A percentile compares a stretch with the other conserved stretches of the same genome.
Conservation (phyloP, 2,113 vertebrate species). For the Salvelinus fontinalis region DNA sequence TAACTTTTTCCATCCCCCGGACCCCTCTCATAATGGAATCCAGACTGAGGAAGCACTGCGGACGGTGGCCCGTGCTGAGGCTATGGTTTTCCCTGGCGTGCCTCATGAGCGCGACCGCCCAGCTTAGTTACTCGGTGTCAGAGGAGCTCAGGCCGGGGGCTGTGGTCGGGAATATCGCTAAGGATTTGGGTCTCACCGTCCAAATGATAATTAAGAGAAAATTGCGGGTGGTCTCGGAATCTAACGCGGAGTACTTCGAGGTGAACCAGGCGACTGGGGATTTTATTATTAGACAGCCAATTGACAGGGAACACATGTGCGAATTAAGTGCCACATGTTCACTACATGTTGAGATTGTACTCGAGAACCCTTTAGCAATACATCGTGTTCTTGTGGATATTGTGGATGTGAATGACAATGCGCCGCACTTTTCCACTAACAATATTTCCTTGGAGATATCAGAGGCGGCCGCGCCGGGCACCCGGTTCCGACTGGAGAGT, state of each 20-base stretch:
- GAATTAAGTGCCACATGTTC: slow-evolving; percentile 62
- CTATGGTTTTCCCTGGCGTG: slow-evolving; percentile 78
- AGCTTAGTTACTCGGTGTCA: slow-evolving; percentile 74
- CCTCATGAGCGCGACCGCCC: slow-evolving; percentile 55
- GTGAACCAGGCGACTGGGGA: slow-evolving; percentile 69
- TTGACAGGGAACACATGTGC: slow-evolving; percentile 76
- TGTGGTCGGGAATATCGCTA: slow-evolving; percentile 75
- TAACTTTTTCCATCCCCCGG: slow-evolving; percentile 51
- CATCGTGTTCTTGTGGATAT: slow-evolving; percentile 78
- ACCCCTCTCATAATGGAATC: slow-evolving; percentile 71
- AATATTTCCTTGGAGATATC: slow-evolving; percentile 78
- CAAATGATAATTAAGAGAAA: slow-evolving; percentile 61
- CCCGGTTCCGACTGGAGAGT: slow-evolving; percentile 75
- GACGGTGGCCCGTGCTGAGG: slow-evolving; percentile 75
- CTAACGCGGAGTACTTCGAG: slow-evolving; percentile 71
- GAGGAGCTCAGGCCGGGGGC: slow-evolving; percentile 75
- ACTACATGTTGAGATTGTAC: slow-evolving; percentile 66
- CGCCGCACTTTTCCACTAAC: slow-evolving; percentile 75
- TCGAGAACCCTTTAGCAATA: slow-evolving; percentile 70
- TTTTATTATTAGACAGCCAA: slow-evolving; percentile 73
- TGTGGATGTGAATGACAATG: slow-evolving; percentile 84
- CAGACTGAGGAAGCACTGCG: slow-evolving; percentile 71
- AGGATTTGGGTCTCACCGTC: slow-evolving; percentile 68
- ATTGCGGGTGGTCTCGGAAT: slow-evolving; percentile 68
- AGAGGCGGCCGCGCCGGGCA: slow-evolving; percentile 74